Percentiles rank a stretch among this genome's conserved stretches.
Conservation (phyloP, 2,888 invertebrate genomes). For the Tromatobia lineatoria region DNA sequence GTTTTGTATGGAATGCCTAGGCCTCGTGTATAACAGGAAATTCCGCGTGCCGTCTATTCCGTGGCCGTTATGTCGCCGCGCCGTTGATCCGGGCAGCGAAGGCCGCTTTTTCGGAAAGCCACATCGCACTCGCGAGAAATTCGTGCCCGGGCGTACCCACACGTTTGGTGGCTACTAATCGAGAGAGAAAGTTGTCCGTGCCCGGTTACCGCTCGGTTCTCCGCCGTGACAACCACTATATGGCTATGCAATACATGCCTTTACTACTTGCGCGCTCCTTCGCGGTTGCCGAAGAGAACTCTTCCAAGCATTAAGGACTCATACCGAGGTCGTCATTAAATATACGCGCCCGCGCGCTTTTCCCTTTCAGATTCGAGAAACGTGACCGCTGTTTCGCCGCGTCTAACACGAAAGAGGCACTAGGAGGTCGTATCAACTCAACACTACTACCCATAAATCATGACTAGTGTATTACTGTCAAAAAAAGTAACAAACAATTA, state of each 20-base stretch:
- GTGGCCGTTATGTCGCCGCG: not conserved
- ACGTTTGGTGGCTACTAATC: slow-evolving; percentile 68
- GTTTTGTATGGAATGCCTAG: not conserved
- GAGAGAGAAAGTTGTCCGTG: slow-evolving; percentile 71
- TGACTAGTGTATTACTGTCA: not conserved
- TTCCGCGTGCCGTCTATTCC: not conserved
- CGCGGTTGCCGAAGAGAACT: slow-evolving; percentile 39
- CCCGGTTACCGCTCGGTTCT: slow-evolving; percentile 36
- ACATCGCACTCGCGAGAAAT: slow-evolving; percentile 60
- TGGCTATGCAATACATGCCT: slow-evolving; percentile 41
- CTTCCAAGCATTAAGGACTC: slow-evolving; percentile 65
- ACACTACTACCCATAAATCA: not conserved
- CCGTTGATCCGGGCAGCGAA: slow-evolving; percentile 39
- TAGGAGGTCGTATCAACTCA: not conserved
- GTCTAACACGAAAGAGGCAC: slow-evolving; percentile 23
- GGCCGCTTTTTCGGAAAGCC: slow-evolving; percentile 68
- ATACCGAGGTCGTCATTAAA: slow-evolving; percentile 62
- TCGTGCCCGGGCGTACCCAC: slow-evolving; percentile 66
- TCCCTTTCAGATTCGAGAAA: slow-evolving; percentile 67
- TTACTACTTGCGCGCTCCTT: slow-evolving; percentile 39
- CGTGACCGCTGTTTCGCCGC: slow-evolving; percentile 54
- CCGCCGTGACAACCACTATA: not conserved
- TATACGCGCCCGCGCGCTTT: slow-evolving; percentile 52
- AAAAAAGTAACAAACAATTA: not conserved
- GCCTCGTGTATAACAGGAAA: not conserved